Percentiles rank a stretch among this genome's conserved stretches.
Evolutionary conservation across 2,113 vertebrate species (phyloP).

Genomic region (Axis porcinus): DNA sequence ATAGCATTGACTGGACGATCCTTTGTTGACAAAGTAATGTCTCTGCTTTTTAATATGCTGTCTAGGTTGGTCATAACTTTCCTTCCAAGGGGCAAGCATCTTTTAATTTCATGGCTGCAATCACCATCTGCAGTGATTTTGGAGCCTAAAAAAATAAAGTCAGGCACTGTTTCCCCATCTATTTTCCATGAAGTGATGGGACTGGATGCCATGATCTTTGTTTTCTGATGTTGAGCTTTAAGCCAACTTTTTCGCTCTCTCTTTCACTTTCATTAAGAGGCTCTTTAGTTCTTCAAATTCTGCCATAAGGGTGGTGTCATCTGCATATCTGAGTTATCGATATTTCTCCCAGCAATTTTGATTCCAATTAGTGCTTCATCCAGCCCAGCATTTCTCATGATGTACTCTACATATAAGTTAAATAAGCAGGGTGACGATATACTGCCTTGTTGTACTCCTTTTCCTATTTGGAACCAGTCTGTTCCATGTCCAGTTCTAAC

Average conservation of each 20-base stretch:
- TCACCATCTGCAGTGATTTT: neutral
- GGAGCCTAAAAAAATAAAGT: neutral
- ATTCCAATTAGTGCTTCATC: no score
- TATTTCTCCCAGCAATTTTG: no score
- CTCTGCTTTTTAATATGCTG: neutral
- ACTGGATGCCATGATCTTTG: accelerated
- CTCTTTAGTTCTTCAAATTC: no score
- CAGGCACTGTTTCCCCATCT: neutral
- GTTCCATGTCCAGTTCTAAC: no score
- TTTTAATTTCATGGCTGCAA: neutral
- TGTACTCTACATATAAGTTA: no score
- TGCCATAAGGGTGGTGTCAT: no score
- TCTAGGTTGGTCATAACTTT: neutral
- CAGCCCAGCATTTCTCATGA: no score
- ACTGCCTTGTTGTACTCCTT: no score
- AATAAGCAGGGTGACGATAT: no score
- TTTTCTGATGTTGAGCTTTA: neutral
- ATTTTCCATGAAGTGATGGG: neutral
- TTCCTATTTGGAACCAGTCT: no score
- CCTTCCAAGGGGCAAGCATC: neutral
- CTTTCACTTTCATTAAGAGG: neutral
- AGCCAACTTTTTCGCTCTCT: neutral
- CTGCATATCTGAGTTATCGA: no score
- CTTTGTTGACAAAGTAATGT: neutral
- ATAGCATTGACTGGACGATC: accelerated